Conservation (phyloP, 2,113 vertebrate species). For the Narcine bancroftii region DNA sequence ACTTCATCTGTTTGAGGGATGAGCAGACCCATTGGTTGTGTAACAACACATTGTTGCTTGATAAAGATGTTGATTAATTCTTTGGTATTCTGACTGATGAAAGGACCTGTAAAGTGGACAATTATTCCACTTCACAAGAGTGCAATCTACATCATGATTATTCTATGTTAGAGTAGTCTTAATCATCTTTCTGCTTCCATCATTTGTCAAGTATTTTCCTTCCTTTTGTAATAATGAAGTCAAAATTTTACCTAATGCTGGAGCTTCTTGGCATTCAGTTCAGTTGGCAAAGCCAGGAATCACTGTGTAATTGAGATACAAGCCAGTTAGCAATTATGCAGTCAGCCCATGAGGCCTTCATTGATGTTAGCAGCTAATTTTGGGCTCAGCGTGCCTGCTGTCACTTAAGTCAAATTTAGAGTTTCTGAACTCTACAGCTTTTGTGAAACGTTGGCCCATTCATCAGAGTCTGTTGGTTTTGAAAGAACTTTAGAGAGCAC, state of each 20-base stretch:
- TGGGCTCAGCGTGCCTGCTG: not conserved
- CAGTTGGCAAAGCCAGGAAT: not conserved
- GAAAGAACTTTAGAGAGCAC: not conserved
- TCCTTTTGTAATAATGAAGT: not conserved
- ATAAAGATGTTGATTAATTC: not conserved
- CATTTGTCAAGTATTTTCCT: not conserved
- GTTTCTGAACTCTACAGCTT: not conserved
- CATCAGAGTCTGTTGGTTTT: not conserved
- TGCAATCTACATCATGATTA: not conserved
- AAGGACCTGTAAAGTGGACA: not conserved
- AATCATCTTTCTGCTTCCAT: not conserved
- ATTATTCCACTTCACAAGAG: not conserved
- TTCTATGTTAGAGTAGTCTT: not conserved
- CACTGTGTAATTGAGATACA: not conserved
- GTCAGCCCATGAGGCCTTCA: conserved; percentile 25
- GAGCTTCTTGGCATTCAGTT: not conserved
- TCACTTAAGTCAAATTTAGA: not conserved
- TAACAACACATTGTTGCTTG: not conserved
- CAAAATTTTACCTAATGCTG: not conserved
- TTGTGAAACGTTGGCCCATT: not conserved
- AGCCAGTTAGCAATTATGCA: conserved; percentile 1
- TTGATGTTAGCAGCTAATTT: not conserved
- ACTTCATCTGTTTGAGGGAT: not conserved
- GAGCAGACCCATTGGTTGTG: not conserved
- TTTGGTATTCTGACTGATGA: not conserved